Base-by-base conservation (phyloP, 1,140 invertebrate species). In the Neotoxoptera formosana region DNA sequence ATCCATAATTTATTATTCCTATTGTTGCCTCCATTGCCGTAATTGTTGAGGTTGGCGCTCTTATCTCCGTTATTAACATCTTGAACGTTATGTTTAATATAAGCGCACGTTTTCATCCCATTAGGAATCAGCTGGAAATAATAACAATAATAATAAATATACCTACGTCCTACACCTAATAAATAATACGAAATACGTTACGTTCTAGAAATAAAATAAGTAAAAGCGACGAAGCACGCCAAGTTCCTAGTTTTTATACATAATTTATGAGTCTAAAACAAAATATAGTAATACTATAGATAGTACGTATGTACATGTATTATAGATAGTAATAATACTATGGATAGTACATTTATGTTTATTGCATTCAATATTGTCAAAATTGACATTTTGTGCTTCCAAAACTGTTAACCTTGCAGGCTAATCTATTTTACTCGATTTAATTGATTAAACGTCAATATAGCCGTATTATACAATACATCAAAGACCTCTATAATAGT, bases 261-360 rank as follows among this genome's bases (percentile, higher is more conserved):
- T n/a, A 76, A 7, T n/a, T 76, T 20, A n/a, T 76, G 30, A n/a
- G 60, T 76, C 14, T 76, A 76, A 76, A 30, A 67, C 0, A 4
- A 76, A n/a, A 76, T 76, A n/a, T 76, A 76, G n/a, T 76, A 76
- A n/a, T 67, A 67, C 30, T 67, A n/a, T 67, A 67, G n/a, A 67
- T 67, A n/a, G 60, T 67, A 67, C 60, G n/a, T n/a, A n/a, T n/a
- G n/a, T n/a, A n/a, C n/a, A n/a, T n/a, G n/a, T n/a, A n/a, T n/a
- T n/a, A n/a, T n/a, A n/a, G n/a, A n/a, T n/a, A n/a, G n/a, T 76
- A 76, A 14, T 76, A 76, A n/a, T 67, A 67, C 30, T 67, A n/a
- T 67, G n/a, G n/a, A 67, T 67, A n/a, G 60, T 67, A 67, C 60
- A n/a, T n/a, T 67, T 67, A n/a, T 67, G 60, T 67, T 67, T n/a